A percentile compares a stretch with the other conserved stretches of the same genome.
Evolutionary conservation across 2,888 invertebrate species (phyloP).

Genomic region (Gibbula magus): DNA sequence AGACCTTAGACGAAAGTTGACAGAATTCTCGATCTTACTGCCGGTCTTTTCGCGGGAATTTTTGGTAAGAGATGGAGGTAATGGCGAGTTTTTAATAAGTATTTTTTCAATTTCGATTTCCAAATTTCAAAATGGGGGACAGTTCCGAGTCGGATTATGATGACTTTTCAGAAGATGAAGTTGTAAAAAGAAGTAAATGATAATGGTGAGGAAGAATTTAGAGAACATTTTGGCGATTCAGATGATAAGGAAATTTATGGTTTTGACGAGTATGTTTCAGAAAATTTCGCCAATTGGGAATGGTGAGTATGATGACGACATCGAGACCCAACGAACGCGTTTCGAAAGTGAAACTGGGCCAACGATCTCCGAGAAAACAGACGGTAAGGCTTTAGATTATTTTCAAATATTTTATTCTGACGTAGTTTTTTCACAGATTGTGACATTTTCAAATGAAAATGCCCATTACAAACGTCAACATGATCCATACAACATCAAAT

Average conservation of each 20-base stretch:
- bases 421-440: neutral
- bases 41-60: no score
- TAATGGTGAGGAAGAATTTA: neutral
- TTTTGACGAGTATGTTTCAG: neutral
- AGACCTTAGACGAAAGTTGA: no score
- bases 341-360: no score
- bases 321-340: no score
- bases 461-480: neutral
- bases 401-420: conserved; percentile 12
- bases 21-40: no score
- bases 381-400: neutral
- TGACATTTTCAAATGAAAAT: neutral
- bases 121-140: neutral
- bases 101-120: no score
- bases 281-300: neutral
- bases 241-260: neutral
- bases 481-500: neutral
- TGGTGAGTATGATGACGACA: no score
- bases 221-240: neutral
- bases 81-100: no score
- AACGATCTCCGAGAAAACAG: no score
- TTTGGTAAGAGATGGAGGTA: no score
- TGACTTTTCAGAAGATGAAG: neutral
- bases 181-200: neutral
- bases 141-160: neutral